Percentiles rank a stretch among this genome's conserved stretches.
Conservation (phyloP, 2,888 invertebrate genomes). For the Lasioglossum calceatum region DNA sequence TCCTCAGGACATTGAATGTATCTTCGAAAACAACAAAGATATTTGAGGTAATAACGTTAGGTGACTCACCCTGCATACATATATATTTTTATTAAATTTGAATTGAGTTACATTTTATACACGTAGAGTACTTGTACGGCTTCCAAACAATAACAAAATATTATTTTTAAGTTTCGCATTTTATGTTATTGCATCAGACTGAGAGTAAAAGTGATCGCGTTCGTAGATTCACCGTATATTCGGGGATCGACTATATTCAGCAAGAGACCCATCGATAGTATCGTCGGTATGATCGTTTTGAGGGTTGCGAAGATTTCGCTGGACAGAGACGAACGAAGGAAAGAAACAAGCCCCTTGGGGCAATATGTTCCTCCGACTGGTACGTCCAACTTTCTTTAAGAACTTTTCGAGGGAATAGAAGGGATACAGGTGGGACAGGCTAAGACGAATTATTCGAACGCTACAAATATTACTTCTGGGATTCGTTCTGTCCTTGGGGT, state of each 20-base stretch:
- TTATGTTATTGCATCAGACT: neutral
- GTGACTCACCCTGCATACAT: too few species aligned
- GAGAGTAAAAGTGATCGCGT: neutral
- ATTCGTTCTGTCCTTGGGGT: slow-evolving; percentile 29
- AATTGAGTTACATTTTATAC: too few species aligned
- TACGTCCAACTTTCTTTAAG: slow-evolving; percentile 66
- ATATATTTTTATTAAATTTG: too few species aligned
- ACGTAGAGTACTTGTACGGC: too few species aligned
- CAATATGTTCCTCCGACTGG: slow-evolving; percentile 74
- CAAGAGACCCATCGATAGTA: neutral
- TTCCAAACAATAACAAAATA: too few species aligned
- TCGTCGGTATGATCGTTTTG: slow-evolving; percentile 14
- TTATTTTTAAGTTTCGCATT: neutral
- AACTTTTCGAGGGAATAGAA: slow-evolving; percentile 43
- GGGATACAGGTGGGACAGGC: slow-evolving; percentile 61
- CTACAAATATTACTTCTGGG: slow-evolving; percentile 50
- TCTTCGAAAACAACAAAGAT: too few species aligned
- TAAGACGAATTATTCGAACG: slow-evolving; percentile 76
- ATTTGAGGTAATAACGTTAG: too few species aligned
- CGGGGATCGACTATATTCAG: neutral
- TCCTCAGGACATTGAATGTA: too few species aligned
- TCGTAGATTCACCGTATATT: neutral
- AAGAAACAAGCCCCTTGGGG: slow-evolving; percentile 71
- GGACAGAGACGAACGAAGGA: slow-evolving; percentile 35
- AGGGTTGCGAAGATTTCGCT: slow-evolving; percentile 50